Evolutionary conservation across 2,888 invertebrate species (phyloP), one percentile per base, ranked within the genome.

Genomic region (Sinelater perroti): DNA sequence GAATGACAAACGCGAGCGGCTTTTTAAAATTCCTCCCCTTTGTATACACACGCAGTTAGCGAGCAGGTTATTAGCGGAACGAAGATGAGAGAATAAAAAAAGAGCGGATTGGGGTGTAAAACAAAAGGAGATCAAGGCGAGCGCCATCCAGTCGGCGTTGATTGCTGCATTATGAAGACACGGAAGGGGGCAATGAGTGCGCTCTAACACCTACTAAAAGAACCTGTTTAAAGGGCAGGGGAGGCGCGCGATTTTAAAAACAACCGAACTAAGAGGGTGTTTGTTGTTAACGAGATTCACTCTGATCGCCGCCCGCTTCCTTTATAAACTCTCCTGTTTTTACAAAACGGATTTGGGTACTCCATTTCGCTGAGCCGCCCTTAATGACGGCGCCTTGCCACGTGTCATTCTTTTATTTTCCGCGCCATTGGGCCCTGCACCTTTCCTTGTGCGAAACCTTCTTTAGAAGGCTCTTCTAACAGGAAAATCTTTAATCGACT

Each of bases 211-310:
- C 74, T 73, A 74, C 71, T 73, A 73, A 72, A 61, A 70, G 70
- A 73, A 70, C 70, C 68, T 72, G 70, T 70, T 72, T 69, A 70
- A 68, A 72, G 69, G 67, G 58, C 57, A 64, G 68, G 70, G 70
- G 69, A 69, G 70, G 65, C 61, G 66, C 65, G 67, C 72, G 74
- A 75, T 75, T 75, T 71, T 71, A 65, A 73, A 68, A 75, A 76
- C 73, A 75, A 74, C 73, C 67, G 70, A 67, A 69, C 73, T 73
- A 72, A 74, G 74, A 72, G 76, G 75, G 77, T 73, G 75, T 75
- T 76, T 76, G 74, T 75, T 75, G 74, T 76, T 77, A 77, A 77
- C 77, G 77, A 77, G 77, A 75, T 76, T 76, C 73, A 60, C 69
- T 70, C 67, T 69, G 73, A 75, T 74, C 73, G 70, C 69, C 70